phyloP scores from a whole-genome alignment of 37 sponge, comb jelly and placozoan genomes.

The Petrosia ficiformis region DNA sequence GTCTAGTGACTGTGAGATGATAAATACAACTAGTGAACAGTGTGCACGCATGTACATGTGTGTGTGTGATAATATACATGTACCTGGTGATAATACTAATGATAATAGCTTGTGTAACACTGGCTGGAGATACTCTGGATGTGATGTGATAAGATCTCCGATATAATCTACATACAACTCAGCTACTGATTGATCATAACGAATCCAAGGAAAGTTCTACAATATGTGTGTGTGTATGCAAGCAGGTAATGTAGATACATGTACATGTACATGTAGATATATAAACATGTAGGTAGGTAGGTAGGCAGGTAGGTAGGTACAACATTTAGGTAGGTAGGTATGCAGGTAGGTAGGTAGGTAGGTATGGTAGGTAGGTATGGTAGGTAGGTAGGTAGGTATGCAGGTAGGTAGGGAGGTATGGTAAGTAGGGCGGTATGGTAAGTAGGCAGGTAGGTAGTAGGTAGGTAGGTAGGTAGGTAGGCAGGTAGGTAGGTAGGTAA shows the following conservation, averaged over 20 bases:
- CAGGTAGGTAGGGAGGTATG: no score
- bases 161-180: constrained; percentile 64
- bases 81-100: background rate
- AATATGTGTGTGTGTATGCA: background rate
- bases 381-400: no score
- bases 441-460: no score
- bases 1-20: no score
- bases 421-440: background rate
- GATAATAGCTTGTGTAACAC: constrained; percentile 36
- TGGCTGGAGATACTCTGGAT: constrained; percentile 58
- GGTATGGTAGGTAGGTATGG: background rate
- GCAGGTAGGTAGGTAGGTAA: no score
- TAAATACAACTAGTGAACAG: no score
- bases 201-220: constrained; percentile 57
- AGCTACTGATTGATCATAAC: constrained; percentile 19
- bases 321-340: background rate
- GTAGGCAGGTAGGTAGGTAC: background rate
- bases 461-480: no score
- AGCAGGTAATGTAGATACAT: background rate
- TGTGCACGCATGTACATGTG: no score
- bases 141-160: constrained; percentile 53
- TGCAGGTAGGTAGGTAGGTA: background rate
- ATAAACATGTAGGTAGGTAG: background rate
- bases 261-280: background rate
- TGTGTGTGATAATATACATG: no score